Percentiles rank a stretch among this genome's conserved stretches.
phyloP scores from a whole-genome alignment of 2,797 vertebrate genomes.

The Eremophila alpestris region DNA sequence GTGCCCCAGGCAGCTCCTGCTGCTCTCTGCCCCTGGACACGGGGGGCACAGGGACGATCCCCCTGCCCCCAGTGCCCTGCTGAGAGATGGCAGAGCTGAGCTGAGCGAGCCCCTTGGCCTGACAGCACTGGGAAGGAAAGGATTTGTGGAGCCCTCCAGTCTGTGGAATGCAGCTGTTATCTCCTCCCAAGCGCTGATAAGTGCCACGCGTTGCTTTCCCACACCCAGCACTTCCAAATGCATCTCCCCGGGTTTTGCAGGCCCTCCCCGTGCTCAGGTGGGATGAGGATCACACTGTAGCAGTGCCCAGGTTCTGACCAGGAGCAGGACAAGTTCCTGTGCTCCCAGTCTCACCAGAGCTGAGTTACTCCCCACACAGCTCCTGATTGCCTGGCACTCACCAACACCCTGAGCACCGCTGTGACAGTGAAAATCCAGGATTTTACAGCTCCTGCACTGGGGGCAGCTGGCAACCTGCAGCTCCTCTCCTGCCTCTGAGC shows the following conservation, averaged over 20 bases:
- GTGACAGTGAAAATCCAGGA: not conserved
- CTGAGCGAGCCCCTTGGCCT: not conserved
- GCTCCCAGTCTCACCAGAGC: not conserved
- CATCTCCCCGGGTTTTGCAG: not conserved
- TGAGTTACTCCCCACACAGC: not conserved
- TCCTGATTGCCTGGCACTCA: not conserved
- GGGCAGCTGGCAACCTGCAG: not conserved
- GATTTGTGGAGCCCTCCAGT: not conserved
- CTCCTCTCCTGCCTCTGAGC: not conserved
- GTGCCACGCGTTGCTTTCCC: not conserved
- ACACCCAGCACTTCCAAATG: not conserved
- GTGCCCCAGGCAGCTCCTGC: not conserved
- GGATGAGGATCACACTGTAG: not conserved
- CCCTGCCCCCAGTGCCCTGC: not conserved
- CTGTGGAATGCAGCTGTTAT: constrained; percentile 46
- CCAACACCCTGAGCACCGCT: not conserved
- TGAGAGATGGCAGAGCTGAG: not conserved
- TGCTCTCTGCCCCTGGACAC: not conserved
- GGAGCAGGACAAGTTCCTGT: not conserved
- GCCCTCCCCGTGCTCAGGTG: not conserved
- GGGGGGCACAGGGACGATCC: not conserved
- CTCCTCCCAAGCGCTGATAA: not conserved
- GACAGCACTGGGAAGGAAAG: not conserved
- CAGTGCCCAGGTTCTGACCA: not conserved
- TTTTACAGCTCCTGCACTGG: not conserved